Percentiles rank a stretch among this genome's conserved stretches.
These are phyloP conservation scores for Phaetusa simplex DNA, from an alignment of 2,113 vertebrate genomes.

Conservation along the genomic window DNA sequence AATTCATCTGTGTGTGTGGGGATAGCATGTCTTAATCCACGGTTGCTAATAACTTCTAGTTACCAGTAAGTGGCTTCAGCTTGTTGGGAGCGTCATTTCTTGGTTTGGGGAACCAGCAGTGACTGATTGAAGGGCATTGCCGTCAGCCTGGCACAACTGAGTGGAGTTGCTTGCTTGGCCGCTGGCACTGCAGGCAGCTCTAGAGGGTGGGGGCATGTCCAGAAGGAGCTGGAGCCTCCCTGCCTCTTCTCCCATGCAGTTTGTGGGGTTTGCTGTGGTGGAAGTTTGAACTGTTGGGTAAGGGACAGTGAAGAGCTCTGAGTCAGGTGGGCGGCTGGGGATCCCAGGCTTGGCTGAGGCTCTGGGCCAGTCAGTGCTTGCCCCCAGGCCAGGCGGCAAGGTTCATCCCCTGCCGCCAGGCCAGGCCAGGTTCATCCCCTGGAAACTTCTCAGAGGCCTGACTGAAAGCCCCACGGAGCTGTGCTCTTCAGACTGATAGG, in stretches of 20 bases:
- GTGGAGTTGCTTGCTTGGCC: not conserved
- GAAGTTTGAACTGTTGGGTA: not conserved
- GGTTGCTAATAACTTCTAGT: not conserved
- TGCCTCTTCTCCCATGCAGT: not conserved
- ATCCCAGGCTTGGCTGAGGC: not conserved
- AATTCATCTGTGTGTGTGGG: not conserved
- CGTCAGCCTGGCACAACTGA: not conserved
- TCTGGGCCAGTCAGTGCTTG: not conserved
- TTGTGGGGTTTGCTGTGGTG: not conserved
- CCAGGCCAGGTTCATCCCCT: not conserved
- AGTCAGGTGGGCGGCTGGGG: fast-evolving
- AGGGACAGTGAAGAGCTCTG: not conserved
- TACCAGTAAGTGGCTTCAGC: not conserved
- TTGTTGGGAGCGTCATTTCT: not conserved
- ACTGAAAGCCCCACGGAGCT: not conserved
- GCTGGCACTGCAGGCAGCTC: not conserved
- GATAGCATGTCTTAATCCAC: not conserved
- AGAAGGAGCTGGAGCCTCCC: not conserved
- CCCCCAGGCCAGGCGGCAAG: too few relatives aligned
- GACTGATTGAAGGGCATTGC: not conserved
- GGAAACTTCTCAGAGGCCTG: not conserved
- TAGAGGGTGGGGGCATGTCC: not conserved
- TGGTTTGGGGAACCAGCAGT: not conserved
- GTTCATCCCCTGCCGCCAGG: too few relatives aligned
- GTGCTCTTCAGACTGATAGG: not conserved